phyloP scores from a whole-genome alignment of 2,888 invertebrate species.

The Orthosia incerta region DNA sequence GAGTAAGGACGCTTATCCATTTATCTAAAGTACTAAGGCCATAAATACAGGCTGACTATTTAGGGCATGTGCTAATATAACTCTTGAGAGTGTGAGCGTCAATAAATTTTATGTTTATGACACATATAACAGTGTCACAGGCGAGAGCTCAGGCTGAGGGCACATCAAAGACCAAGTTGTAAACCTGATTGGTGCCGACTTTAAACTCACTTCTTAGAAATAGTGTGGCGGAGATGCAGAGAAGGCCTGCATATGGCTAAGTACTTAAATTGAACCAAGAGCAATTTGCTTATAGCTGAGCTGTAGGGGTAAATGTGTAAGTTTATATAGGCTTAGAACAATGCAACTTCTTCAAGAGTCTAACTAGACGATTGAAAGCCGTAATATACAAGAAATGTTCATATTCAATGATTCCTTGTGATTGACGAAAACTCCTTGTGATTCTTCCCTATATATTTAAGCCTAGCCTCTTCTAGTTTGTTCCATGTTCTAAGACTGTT shows the following conservation, averaged over 20 bases:
- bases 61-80: conserved; percentile 51
- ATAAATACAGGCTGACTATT: conserved; percentile 34
- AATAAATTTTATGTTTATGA: conserved; percentile 60
- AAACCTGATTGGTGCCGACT: conserved; percentile 55
- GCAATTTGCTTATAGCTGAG: conserved; percentile 13
- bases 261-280: conserved; percentile 26
- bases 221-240: conserved; percentile 16
- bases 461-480: not conserved
- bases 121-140: conserved; percentile 55
- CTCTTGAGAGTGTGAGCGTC: conserved; percentile 20
- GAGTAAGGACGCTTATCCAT: conserved; percentile 18
- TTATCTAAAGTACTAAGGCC: conserved; percentile 21
- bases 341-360: not conserved
- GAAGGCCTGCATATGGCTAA: not conserved
- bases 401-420: not conserved
- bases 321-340: not conserved
- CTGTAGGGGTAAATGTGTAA: not conserved
- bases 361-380: not conserved
- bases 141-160: conserved; percentile 32
- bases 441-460: not conserved
- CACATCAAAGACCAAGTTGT: conserved; percentile 55
- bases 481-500: not conserved
- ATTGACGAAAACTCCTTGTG: not conserved
- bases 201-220: conserved; percentile 40
- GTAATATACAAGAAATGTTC: not conserved